Evolutionary conservation across 2,113 vertebrate genomes (phyloP), one percentile per base, ranked within the genome.

Genomic region (Odontophorus gujanensis): DNA sequence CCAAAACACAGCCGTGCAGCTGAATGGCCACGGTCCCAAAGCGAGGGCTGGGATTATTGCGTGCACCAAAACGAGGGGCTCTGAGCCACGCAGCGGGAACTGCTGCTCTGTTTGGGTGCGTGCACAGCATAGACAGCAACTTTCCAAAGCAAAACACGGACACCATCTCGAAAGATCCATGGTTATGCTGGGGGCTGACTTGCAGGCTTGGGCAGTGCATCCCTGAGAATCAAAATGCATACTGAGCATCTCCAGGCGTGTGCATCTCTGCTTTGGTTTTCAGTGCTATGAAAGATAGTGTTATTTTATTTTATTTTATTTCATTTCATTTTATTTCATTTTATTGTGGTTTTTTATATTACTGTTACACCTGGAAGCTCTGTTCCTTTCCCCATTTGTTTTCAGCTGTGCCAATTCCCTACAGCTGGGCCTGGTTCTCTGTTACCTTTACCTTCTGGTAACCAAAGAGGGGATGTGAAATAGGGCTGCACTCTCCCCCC

Each of bases 21-120:
- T 18, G 2, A 3, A 2, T 2, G 24, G 40, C 59, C 59, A 10
- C 13, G 9, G 1, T 7, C 21, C 1, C 1, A 47, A 62, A 43
- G 61, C 15, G 4, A 28, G 20, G 28, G 22, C 1, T 43, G 57
- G 62, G 43, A 5, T 40, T 57, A 1, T 6, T 2, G 26, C 0
- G 1, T 0, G 1, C 7, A 0, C 30, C 20, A 68, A 72, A 26
- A 30, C 3, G 1, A 47, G 28, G 30, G 53, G 63, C 84, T 43
- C 28, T 17, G 18, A 0, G 9, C 34, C 72, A 2, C 32, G 0
- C 0, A 4, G 59, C 19, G 15, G 51, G 36, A 48, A 48, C 42
- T 24, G 0, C 81, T 15, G 0, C 26, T 9, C 0, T 0, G 12
- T 18, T 43, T 17, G 12, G 22, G 5, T 26, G 47, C 1, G 28